These are phyloP conservation scores for Liasis olivaceus DNA, from an alignment of 2,797 vertebrate genomes.

Conservation along the genomic window DNA sequence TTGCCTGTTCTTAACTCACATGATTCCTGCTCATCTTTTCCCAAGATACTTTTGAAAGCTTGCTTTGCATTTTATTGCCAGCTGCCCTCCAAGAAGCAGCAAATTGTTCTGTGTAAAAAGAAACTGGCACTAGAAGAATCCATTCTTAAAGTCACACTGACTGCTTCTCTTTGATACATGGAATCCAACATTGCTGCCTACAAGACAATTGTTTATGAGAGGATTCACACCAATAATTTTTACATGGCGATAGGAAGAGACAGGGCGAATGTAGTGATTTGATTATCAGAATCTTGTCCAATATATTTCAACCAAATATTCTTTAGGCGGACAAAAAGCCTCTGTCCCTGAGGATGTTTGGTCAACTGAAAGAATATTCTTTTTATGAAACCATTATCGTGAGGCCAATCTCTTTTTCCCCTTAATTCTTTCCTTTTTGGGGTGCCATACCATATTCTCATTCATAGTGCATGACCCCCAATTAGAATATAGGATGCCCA, in stretches of 20 bases:
- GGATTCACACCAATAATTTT: not conserved
- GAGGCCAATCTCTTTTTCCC: not conserved
- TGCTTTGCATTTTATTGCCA: not conserved
- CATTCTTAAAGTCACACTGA: constrained; percentile 9
- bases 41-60: not conserved
- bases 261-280: not conserved
- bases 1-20: not conserved
- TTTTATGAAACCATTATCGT: not conserved
- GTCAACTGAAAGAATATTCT: not conserved
- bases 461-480: not conserved
- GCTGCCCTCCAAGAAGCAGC: constrained; percentile 3
- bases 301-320: not conserved
- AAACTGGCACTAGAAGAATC: constrained; percentile 1
- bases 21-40: not conserved
- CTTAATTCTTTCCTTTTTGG: not conserved
- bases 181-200: not conserved
- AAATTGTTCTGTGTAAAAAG: constrained; percentile 1
- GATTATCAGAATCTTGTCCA: not conserved
- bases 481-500: not conserved
- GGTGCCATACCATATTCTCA: not conserved
- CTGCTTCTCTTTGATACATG: not conserved
- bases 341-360: not conserved
- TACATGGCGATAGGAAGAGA: not conserved
- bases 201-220: not conserved
- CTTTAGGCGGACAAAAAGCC: not conserved